Evolutionary conservation across 1,140 invertebrate genomes (phyloP).

Genomic region (Lasioglossum baleicum): DNA sequence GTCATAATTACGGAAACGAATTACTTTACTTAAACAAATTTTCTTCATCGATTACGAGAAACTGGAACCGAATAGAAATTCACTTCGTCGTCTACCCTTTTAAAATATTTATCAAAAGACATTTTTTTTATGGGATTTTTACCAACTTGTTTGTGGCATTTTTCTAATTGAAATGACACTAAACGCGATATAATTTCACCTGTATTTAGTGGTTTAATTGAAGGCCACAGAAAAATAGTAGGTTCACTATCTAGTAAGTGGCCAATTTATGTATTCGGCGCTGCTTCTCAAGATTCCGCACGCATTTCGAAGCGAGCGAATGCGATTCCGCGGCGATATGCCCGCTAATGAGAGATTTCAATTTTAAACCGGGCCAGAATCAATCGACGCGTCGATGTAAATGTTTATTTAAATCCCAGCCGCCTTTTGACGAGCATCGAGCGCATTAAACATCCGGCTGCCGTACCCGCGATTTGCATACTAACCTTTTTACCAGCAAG

Average conservation of each 20-base stretch:
- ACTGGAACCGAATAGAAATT: too few relatives aligned
- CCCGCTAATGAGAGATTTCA: slow-evolving; percentile 19
- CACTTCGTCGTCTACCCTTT: too few relatives aligned
- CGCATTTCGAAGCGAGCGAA: not conserved
- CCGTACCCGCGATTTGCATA: slow-evolving; percentile 23
- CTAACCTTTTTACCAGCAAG: slow-evolving; percentile 9
- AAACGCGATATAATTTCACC: too few relatives aligned
- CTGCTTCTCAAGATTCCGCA: not conserved
- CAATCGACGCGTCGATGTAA: slow-evolving; percentile 14
- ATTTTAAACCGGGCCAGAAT: slow-evolving; percentile 13
- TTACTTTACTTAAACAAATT: too few relatives aligned
- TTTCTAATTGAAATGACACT: too few relatives aligned
- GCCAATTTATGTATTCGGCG: not conserved
- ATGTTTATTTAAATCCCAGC: slow-evolving; percentile 20
- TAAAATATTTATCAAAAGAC: too few relatives aligned
- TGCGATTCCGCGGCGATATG: too few relatives aligned
- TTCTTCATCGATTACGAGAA: too few relatives aligned
- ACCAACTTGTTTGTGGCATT: too few relatives aligned
- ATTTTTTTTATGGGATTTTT: too few relatives aligned
- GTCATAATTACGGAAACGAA: not conserved
- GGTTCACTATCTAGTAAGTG: not conserved
- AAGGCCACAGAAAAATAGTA: too few relatives aligned
- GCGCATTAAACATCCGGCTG: slow-evolving; percentile 10
- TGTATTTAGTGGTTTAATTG: too few relatives aligned
- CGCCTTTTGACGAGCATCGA: slow-evolving; percentile 13